A percentile compares a stretch with the other conserved stretches of the same genome.
Conservation (phyloP, 2,113 vertebrate genomes). For the Sapayoa aenigma region DNA sequence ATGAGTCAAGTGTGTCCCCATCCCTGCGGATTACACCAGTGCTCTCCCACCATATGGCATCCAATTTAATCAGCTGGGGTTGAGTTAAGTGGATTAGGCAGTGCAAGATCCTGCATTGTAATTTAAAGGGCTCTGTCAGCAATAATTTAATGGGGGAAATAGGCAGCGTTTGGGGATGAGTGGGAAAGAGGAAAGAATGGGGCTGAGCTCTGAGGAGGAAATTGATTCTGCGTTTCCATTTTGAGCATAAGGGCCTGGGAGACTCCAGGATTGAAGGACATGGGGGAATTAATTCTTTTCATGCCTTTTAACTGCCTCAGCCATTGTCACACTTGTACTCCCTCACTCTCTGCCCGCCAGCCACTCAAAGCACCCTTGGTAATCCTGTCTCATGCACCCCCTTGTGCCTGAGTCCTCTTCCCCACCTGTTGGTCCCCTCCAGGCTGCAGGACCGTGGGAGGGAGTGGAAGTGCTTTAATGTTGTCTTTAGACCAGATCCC, state of each 20-base stretch:
- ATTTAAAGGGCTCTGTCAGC: conserved; percentile 65
- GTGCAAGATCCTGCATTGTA: conserved; percentile 16
- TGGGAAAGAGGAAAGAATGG: background rate
- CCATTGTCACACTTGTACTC: fast-evolving
- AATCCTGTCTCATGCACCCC: background rate
- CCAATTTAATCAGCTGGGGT: conserved; percentile 69
- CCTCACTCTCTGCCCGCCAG: background rate
- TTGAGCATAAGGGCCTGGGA: background rate
- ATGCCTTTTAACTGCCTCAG: background rate
- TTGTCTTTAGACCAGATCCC: background rate
- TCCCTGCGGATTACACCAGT: conserved; percentile 35
- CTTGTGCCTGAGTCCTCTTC: background rate
- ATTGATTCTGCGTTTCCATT: background rate
- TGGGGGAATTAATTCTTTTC: background rate
- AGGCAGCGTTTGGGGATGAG: background rate
- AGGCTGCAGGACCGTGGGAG: background rate
- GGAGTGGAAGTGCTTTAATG: background rate
- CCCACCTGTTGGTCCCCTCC: conserved; percentile 10
- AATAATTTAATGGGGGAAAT: conserved; percentile 49
- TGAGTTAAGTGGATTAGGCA: conserved; percentile 71
- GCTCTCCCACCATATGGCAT: conserved; percentile 66
- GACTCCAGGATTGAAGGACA: background rate
- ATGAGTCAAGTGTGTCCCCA: background rate
- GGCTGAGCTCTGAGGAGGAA: background rate
- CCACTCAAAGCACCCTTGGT: background rate